A percentile compares a stretch with the other conserved stretches of the same genome.
phyloP scores from a whole-genome alignment of 2,113 vertebrate species.

The Daphoenositta chrysoptera region DNA sequence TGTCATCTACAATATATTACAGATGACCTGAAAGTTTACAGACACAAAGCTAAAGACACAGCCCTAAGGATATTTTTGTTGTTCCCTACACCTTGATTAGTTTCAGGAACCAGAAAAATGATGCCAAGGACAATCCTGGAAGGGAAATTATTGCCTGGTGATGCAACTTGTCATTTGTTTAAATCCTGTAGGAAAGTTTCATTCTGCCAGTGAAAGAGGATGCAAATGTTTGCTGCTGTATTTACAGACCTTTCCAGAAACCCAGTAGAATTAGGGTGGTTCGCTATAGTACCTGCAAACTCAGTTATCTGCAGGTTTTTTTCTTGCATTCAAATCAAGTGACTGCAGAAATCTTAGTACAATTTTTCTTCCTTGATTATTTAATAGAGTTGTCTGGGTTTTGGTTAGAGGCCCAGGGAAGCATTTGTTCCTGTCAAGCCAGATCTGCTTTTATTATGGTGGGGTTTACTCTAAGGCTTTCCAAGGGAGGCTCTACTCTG shows the following conservation, averaged over 20 bases:
- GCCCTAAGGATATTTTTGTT: not conserved
- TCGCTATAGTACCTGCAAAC: not conserved
- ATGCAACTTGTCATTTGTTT: not conserved
- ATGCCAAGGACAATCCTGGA: not conserved
- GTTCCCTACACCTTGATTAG: not conserved
- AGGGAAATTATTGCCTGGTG: not conserved
- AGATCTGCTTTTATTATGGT: not conserved
- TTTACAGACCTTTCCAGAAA: not conserved
- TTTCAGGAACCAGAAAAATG: not conserved
- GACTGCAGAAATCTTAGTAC: not conserved
- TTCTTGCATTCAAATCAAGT: not conserved
- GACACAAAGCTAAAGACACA: slow-evolving; percentile 15
- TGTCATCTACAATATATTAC: slow-evolving; percentile 58
- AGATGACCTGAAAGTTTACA: slow-evolving; percentile 50
- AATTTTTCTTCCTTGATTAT: not conserved
- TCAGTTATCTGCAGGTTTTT: not conserved
- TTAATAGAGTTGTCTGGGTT: not conserved
- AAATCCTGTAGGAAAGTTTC: not conserved
- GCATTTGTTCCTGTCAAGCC: not conserved
- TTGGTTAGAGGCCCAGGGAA: not conserved
- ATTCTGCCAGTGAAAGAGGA: not conserved
- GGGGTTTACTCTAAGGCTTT: not conserved
- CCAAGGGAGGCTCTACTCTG: not conserved
- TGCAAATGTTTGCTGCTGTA: not conserved
- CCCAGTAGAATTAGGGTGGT: not conserved